Base-by-base conservation (phyloP, 2,888 invertebrate genomes). In the Melanostoma scalare region DNA sequence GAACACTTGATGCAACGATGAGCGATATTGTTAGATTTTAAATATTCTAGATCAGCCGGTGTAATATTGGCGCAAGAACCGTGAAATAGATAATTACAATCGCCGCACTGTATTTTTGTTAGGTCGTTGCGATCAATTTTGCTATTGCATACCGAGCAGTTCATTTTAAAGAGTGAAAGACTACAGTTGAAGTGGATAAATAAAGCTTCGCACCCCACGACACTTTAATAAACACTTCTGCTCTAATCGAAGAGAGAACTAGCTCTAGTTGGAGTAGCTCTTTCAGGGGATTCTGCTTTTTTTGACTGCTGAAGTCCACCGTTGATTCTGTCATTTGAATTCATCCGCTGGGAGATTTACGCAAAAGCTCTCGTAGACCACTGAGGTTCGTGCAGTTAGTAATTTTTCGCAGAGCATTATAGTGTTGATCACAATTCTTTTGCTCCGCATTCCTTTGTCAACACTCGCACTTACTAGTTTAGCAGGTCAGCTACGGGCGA, bases 1-100 rank as follows among this genome's bases (percentile, higher is more conserved):
- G 35, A 60, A 60, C 36, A 63, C 36, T 48, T 63, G 30, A 48
- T 30, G 36, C 36, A 63, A 6, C 48, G 48, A 50, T 63, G 36
- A n/a, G 38, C 4, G 10, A 63, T 20, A 38, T 63, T 63, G 31
- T 48, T 40, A n/a, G 30, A n/a, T 63, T 36, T 40, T 38, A 48
- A 36, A 61, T 48, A 61, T 8, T 56, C 56, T 3, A 56, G 5
- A 20, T 56, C 56, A 3, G 56, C 40, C 40, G 20, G 56, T 20
- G 38, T 38, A 40, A 38, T 56, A 9, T 40, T 56, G 31, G 56
- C 20, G 8, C 56, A 56, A 3, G 38, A 40, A 56, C 40, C 56
- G 30, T 56, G 40, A 9, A 40, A 56, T 4, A 6, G 6, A 4
- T 30, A 9, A 31, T 42, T 42, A 9, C 33, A 60, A 42, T 42